Percentiles rank a stretch among this genome's conserved stretches.
Evolutionary conservation across 37 sponge, comb jelly and placozoan genomes (phyloP).

Genomic region (Corticium candelabrum): DNA sequence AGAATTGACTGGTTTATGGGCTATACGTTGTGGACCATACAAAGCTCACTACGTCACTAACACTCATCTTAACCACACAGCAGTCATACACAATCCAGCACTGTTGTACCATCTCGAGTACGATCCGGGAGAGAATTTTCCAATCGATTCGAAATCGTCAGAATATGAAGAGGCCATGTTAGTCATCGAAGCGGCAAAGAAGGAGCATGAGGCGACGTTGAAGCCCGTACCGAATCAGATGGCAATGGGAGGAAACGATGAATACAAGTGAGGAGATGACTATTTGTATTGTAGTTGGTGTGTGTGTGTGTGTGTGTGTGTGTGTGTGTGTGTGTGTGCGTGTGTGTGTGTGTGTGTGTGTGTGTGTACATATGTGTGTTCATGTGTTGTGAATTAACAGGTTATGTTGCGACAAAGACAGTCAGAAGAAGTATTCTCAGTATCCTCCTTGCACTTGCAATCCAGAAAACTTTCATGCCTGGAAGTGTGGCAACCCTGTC

Average conservation of each 20-base stretch:
- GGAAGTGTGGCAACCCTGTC: too few species aligned
- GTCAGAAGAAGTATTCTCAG: too few species aligned
- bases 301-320: too few species aligned
- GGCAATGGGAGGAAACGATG: neutral
- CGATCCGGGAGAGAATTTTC: neutral
- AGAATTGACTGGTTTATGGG: slow-evolving; percentile 5
- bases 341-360: too few species aligned
- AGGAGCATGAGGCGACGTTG: neutral
- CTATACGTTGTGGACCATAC: slow-evolving; percentile 10
- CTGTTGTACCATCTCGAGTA: neutral
- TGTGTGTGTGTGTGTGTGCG: too few species aligned
- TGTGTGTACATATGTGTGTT: too few species aligned
- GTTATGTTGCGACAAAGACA: too few species aligned
- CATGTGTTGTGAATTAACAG: too few species aligned
- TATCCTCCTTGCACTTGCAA: too few species aligned
- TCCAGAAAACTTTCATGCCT: too few species aligned
- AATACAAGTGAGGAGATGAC: slow-evolving; percentile 7
- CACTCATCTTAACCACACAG: neutral
- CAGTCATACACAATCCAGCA: slow-evolving; percentile 5
- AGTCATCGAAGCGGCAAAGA: neutral
- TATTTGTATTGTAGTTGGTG: too few species aligned
- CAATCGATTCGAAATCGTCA: neutral
- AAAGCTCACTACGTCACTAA: slow-evolving; percentile 13
- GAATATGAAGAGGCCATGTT: neutral
- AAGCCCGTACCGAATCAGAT: slow-evolving; percentile 9